A percentile compares a stretch with the other conserved stretches of the same genome.
phyloP scores from a whole-genome alignment of 2,888 invertebrate species.

The Apamea anceps region DNA sequence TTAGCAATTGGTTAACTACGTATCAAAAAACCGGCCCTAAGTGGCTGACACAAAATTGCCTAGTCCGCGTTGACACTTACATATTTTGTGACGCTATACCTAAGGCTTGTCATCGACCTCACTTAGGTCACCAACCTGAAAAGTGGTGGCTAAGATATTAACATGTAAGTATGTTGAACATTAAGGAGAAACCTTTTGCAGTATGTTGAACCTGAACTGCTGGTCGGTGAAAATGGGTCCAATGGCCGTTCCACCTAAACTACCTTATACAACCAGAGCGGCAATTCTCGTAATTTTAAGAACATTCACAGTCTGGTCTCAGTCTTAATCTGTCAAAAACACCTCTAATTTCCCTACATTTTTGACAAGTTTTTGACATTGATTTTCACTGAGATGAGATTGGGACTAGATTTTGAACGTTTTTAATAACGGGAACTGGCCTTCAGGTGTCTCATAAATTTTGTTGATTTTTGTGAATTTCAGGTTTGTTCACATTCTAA shows the following conservation, averaged over 20 bases:
- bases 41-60: background rate
- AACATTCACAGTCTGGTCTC: too few species aligned
- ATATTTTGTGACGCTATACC: background rate
- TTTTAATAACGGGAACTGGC: too few species aligned
- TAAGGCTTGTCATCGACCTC: background rate
- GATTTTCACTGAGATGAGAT: too few species aligned
- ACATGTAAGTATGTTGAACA: constrained; percentile 31
- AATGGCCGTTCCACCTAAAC: background rate
- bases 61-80: background rate
- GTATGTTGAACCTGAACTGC: constrained; percentile 9
- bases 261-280: background rate
- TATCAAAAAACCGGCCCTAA: too few species aligned
- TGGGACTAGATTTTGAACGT: too few species aligned
- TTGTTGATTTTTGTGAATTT: too few species aligned
- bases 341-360: too few species aligned
- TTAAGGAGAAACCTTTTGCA: constrained; percentile 7
- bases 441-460: too few species aligned
- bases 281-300: too few species aligned
- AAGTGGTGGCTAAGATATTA: background rate
- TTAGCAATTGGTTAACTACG: too few species aligned
- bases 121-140: background rate
- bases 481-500: background rate
- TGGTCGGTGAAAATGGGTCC: background rate
- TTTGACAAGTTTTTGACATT: too few species aligned
- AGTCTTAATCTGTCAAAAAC: too few species aligned